These are phyloP conservation scores for Chrysomela aeneicollis DNA, from an alignment of 2,888 invertebrate species.

Conservation along the genomic window DNA sequence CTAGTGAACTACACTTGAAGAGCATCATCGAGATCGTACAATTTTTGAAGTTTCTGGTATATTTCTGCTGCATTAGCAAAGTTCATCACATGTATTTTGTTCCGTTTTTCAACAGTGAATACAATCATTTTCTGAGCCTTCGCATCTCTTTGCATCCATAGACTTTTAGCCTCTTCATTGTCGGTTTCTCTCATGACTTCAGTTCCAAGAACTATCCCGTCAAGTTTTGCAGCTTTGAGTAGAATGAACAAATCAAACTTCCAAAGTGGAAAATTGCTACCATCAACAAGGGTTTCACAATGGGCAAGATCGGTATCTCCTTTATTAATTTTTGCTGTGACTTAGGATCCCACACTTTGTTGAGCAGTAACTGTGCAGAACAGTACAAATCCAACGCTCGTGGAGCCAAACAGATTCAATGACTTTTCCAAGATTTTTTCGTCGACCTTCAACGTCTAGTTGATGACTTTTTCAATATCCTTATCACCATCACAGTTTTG, in stretches of 20 bases:
- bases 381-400: too few species aligned
- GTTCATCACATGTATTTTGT: too few species aligned
- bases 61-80: too few species aligned
- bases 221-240: background rate
- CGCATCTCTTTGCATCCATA: background rate
- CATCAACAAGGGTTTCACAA: background rate
- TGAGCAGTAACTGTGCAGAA: too few species aligned
- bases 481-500: too few species aligned
- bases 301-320: too few species aligned
- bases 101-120: background rate
- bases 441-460: too few species aligned
- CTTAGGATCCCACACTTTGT: too few species aligned
- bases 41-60: slow-evolving; percentile 8
- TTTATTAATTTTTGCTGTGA: too few species aligned
- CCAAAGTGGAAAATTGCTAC: background rate
- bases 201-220: background rate
- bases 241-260: background rate
- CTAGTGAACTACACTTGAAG: background rate
- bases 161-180: background rate
- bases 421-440: too few species aligned
- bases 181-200: background rate
- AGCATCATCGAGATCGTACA: slow-evolving; percentile 10
- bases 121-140: background rate
- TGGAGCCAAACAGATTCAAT: too few species aligned
- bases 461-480: too few species aligned